Conservation (phyloP, 1,140 invertebrate genomes). For the Sycobia sp. region DNA sequence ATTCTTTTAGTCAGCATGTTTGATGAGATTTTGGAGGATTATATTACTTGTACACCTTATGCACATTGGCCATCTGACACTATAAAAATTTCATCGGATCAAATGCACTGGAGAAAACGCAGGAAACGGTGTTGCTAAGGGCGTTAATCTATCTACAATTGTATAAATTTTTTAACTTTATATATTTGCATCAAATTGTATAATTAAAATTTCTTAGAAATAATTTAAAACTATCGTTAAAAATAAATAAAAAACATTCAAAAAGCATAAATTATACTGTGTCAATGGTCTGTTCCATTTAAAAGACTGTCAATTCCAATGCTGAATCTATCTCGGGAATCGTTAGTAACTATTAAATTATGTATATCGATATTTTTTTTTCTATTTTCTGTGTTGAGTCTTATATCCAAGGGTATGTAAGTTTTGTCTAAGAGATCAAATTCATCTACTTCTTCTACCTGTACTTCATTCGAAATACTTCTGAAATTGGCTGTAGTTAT, state of each 20-base stretch:
- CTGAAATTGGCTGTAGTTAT: background rate
- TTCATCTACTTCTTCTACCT: conserved; percentile 36
- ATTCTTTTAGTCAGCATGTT: conserved; percentile 51
- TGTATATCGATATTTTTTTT: background rate
- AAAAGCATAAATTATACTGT: background rate
- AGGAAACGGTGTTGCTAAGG: conserved; percentile 1
- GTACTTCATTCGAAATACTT: background rate
- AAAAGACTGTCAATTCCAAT: conserved; percentile 41
- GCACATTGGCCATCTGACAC: conserved; percentile 17
- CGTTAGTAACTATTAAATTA: background rate
- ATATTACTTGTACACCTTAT: conserved; percentile 43
- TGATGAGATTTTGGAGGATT: conserved; percentile 50
- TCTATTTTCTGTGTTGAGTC: conserved; percentile 30
- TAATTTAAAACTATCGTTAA: no score
- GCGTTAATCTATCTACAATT: background rate
- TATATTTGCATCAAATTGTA: background rate
- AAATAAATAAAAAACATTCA: conserved; percentile 1
- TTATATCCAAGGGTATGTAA: conserved; percentile 48
- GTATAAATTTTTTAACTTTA: no score
- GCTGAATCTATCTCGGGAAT: conserved; percentile 17
- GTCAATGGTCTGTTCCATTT: conserved; percentile 35
- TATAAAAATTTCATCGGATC: background rate
- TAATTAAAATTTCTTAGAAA: background rate
- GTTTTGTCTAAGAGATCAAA: conserved; percentile 44
- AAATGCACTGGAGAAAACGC: background rate